Evolutionary conservation across 2,113 vertebrate species (phyloP).

Genomic region (Columbina picui): DNA sequence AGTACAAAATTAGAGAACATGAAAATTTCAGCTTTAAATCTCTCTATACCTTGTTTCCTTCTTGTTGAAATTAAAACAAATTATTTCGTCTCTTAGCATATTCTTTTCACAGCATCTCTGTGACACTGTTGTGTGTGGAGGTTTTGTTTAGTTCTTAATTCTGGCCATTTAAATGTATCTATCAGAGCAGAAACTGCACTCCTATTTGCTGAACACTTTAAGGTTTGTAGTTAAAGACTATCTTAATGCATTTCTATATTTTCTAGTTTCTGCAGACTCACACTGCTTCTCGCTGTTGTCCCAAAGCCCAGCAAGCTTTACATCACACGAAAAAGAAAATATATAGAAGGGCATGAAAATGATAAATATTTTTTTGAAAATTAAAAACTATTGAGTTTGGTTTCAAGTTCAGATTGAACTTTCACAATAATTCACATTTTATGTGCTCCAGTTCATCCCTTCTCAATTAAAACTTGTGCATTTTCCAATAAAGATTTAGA

Average conservation of each 20-base stretch:
- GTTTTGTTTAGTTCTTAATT: not conserved
- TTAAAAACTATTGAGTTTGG: not conserved
- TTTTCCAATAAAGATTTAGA: not conserved
- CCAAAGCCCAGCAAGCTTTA: not conserved
- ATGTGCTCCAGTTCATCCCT: not conserved
- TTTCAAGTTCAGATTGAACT: slow-evolving; percentile 2
- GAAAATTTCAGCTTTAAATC: not conserved
- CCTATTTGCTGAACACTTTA: not conserved
- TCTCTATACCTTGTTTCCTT: not conserved
- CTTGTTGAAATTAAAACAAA: not conserved
- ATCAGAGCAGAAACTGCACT: not conserved
- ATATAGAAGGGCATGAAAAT: not conserved
- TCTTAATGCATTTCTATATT: not conserved
- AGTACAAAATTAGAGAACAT: not conserved
- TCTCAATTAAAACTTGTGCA: slow-evolving; percentile 5
- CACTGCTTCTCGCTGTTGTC: not conserved
- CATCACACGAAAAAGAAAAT: not conserved
- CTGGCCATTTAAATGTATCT: not conserved
- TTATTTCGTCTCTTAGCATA: not conserved
- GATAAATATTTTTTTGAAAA: not conserved
- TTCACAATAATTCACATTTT: not conserved
- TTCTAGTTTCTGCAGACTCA: not conserved
- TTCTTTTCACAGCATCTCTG: not conserved
- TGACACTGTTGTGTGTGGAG: not conserved
- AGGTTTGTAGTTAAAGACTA: not conserved